A percentile compares a stretch with the other conserved stretches of the same genome.
These are phyloP conservation scores for Podargus strigoides DNA, from an alignment of 2,797 vertebrate species.

Conservation along the genomic window DNA sequence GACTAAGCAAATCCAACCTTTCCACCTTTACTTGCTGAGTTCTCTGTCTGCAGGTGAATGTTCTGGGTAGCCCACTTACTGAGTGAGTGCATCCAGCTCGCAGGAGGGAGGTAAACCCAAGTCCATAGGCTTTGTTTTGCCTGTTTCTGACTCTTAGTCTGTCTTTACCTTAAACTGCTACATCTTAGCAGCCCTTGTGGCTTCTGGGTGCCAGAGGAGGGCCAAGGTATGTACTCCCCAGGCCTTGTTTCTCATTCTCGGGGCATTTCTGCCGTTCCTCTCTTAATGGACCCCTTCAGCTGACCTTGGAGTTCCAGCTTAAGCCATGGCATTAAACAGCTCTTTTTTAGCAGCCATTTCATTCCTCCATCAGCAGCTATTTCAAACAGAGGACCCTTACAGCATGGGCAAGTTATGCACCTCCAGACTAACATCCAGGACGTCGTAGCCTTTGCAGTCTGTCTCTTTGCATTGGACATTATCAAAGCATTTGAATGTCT, in stretches of 20 bases:
- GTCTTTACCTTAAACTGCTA: neutral
- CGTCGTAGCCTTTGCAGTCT: neutral
- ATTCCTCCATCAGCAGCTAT: constrained; percentile 46
- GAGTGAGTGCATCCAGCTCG: neutral
- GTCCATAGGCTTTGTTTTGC: neutral
- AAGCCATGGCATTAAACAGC: constrained; percentile 51
- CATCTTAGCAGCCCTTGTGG: neutral
- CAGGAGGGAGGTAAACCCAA: neutral
- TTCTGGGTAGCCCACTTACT: neutral
- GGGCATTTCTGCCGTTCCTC: neutral
- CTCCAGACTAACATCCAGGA: neutral
- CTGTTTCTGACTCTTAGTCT: neutral
- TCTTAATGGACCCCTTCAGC: constrained; percentile 21
- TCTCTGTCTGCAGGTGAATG: neutral
- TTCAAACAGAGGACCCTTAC: constrained; percentile 59
- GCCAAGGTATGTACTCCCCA: neutral
- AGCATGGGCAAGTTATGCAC: constrained; percentile 9
- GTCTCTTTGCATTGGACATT: neutral
- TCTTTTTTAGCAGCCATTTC: constrained; percentile 64
- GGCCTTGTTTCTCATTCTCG: neutral
- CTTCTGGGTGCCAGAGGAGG: neutral
- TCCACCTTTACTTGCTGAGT: neutral
- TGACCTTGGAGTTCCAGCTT: constrained; percentile 56
- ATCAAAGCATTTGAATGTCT: constrained; percentile 12
- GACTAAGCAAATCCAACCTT: neutral